Base-by-base conservation (phyloP, 2,888 invertebrate genomes). In the Polyploca ridens region DNA sequence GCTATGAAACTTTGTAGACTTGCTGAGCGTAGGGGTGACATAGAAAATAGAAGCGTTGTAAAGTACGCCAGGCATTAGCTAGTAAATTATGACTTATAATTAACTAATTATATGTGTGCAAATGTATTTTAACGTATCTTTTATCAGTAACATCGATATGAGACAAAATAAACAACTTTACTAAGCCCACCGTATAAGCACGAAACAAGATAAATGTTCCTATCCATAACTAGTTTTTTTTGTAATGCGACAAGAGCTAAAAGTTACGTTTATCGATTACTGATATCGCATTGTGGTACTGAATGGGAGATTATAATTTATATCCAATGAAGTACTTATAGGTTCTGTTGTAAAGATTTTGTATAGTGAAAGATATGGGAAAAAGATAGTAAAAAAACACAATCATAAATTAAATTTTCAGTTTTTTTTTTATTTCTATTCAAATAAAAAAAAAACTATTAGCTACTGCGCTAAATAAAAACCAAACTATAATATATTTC, bases 211-310 rank as follows among this genome's bases (percentile, higher is more conserved):
- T 49, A 49, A 49, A 49, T 16, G 49, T 49, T 49, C 14, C 49
- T 49, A 49, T 49, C 49, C 8, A 49, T 63, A 68, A 66, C 66
- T 58, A 59, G 73, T 70, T 73, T 75, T 73, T 75, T 71, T 73
- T 70, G 60, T 64, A 64, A 64, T 65, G 65, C 49, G n/a, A 49
- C 49, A 65, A 62, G 59, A 69, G 64, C 69, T 72, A 70, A 73
- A 68, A 71, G 66, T 66, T 62, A 66, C 67, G 66, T 71, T 78
- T 79, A 83, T 79, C 77, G 62, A 64, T 62, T 63, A 75, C 66
- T 60, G 73, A 80, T 81, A 82, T 80, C 76, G 74, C 63, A 78
- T 73, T 76, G 69, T 77, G 69, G 71, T 71, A 69, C 38, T 38
- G 38, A 69, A 68, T 64, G 67, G 62, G 58, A 68, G 67, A 71